Percentiles rank a stretch among this genome's conserved stretches.
phyloP scores from a whole-genome alignment of 1,140 invertebrate species.

The Zaprionus gabonicus region DNA sequence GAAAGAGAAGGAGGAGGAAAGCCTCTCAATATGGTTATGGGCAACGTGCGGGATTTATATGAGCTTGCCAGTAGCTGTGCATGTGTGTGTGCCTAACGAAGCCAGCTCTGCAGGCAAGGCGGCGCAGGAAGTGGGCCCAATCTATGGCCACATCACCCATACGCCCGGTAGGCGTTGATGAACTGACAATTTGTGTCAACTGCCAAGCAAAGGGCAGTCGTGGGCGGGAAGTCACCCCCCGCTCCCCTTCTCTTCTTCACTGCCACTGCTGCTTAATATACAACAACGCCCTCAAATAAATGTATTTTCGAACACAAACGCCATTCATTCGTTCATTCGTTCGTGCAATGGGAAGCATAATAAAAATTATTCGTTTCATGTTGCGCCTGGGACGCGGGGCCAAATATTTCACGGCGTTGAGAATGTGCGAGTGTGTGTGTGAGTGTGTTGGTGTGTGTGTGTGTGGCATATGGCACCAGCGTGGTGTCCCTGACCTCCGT shows the following conservation, averaged over 20 bases:
- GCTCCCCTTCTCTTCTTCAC: background rate
- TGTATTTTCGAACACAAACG: constrained; percentile 80
- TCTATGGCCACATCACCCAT: constrained; percentile 59
- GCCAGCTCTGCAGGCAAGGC: background rate
- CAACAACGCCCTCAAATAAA: constrained; percentile 75
- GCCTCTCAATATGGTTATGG: constrained; percentile 74
- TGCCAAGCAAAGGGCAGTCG: constrained; percentile 67
- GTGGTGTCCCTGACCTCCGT: constrained; percentile 38
- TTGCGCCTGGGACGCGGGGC: constrained; percentile 63
- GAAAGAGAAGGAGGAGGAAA: constrained; percentile 1
- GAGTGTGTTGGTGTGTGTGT: too few species aligned
- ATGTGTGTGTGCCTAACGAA: constrained; percentile 57
- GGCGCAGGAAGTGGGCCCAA: background rate
- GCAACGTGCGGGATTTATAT: constrained; percentile 78
- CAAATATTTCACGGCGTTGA: constrained; percentile 67
- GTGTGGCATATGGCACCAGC: constrained; percentile 72
- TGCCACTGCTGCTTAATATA: constrained; percentile 23
- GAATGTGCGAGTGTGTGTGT: background rate
- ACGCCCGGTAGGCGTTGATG: constrained; percentile 80
- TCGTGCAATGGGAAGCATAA: constrained; percentile 59
- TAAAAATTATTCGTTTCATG: constrained; percentile 82
- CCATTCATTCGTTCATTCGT: constrained; percentile 71
- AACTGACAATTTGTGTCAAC: constrained; percentile 83
- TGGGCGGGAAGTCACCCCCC: background rate
- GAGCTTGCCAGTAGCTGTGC: constrained; percentile 24